Percentiles rank a stretch among this genome's conserved stretches.
phyloP scores from a whole-genome alignment of 2,113 vertebrate species.

The Felis catus region DNA sequence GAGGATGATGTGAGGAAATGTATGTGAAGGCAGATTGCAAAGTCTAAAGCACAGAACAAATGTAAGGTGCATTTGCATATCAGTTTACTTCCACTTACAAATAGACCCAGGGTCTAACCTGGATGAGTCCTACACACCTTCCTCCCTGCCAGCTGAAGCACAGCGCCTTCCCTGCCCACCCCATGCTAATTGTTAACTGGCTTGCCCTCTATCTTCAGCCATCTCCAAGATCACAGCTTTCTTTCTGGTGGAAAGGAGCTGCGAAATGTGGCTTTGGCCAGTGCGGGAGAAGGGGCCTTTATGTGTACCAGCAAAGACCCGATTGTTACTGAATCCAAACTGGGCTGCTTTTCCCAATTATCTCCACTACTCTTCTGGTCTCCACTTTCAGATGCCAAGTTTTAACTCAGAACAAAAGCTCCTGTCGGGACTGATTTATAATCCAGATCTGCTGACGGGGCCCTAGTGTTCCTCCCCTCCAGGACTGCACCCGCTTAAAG shows the following conservation, averaged over 20 bases:
- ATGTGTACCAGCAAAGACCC: constrained; percentile 65
- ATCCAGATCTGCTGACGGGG: constrained; percentile 64
- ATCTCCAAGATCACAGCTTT: constrained; percentile 47
- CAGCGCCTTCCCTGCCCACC: neutral
- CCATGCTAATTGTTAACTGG: neutral
- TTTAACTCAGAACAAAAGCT: constrained; percentile 76
- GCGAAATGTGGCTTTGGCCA: constrained; percentile 41
- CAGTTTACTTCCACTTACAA: neutral
- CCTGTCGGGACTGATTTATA: constrained; percentile 69
- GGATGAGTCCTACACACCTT: neutral
- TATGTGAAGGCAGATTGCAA: neutral
- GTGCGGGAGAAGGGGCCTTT: constrained; percentile 59
- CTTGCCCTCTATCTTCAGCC: neutral
- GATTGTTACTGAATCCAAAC: constrained; percentile 72
- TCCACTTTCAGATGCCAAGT: constrained; percentile 74
- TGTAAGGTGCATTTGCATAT: neutral
- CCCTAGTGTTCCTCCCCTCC: constrained; percentile 7
- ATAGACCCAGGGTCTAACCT: neutral
- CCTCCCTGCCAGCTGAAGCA: neutral
- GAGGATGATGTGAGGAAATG: neutral
- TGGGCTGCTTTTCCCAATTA: constrained; percentile 65
- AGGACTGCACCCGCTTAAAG: neutral
- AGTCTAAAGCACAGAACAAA: neutral
- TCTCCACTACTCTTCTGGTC: constrained; percentile 63
- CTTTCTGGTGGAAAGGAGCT: constrained; percentile 13